phyloP scores from a whole-genome alignment of 2,888 invertebrate species.

The Nasonovia ribisnigri region DNA sequence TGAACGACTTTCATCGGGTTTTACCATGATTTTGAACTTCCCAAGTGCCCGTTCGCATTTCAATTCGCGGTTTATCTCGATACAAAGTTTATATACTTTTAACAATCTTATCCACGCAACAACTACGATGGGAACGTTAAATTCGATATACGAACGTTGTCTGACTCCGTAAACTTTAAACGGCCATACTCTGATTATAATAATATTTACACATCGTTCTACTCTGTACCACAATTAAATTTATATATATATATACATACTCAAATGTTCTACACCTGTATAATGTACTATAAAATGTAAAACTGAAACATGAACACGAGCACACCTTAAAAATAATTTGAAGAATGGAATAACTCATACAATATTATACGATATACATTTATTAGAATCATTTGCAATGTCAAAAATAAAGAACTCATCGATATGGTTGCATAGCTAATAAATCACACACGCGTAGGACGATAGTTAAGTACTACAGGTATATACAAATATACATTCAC shows the following conservation, averaged over 20 bases:
- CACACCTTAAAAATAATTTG: not conserved
- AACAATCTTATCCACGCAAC: not conserved
- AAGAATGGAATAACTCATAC: not conserved
- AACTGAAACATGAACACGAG: not conserved
- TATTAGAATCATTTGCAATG: not conserved
- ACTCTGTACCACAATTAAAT: not conserved
- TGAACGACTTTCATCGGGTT: not conserved
- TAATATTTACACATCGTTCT: conserved; percentile 6
- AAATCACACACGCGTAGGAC: not conserved
- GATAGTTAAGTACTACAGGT: not conserved
- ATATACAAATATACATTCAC: not conserved
- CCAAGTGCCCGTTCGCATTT: conserved; percentile 1
- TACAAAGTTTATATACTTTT: conserved; percentile 37
- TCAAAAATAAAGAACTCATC: not conserved
- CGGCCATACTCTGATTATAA: not conserved
- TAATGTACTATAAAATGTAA: not conserved
- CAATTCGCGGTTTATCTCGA: not conserved
- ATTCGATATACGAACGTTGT: conserved; percentile 17
- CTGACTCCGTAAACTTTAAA: not conserved
- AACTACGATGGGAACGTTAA: not conserved
- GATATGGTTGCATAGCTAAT: not conserved
- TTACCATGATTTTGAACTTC: not conserved
- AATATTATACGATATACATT: not conserved
- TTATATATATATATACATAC: too few species aligned
- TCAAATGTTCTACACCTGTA: not conserved